phyloP scores from a whole-genome alignment of 1,140 invertebrate genomes.

The Hylaeus volcanicus region DNA sequence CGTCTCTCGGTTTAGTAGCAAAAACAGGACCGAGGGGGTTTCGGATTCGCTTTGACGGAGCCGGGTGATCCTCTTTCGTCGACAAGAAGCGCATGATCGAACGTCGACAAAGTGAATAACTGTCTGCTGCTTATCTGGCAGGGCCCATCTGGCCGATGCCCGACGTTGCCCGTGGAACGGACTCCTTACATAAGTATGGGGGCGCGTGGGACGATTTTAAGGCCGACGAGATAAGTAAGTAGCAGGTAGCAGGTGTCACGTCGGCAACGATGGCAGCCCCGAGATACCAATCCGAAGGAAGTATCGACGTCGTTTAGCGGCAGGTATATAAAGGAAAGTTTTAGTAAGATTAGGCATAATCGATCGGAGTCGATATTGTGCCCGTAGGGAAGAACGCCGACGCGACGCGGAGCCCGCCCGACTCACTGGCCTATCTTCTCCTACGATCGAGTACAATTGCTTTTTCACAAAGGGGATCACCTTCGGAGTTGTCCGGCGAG shows the following conservation, averaged over 20 bases:
- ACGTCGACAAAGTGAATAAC: conserved; percentile 57
- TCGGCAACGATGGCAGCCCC: conserved; percentile 59
- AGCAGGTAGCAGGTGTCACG: conserved; percentile 76
- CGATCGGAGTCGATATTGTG: conserved; percentile 48
- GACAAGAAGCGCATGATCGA: conserved; percentile 36
- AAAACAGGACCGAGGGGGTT: conserved; percentile 2
- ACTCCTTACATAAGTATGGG: conserved; percentile 8
- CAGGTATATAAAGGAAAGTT: conserved; percentile 58
- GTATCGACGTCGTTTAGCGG: conserved; percentile 61
- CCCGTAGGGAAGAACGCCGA: conserved; percentile 26
- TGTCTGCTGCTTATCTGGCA: conserved; percentile 50
- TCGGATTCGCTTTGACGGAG: conserved; percentile 9
- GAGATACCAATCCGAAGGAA: conserved; percentile 65
- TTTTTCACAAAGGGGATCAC: conserved; percentile 58
- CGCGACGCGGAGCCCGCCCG: neutral
- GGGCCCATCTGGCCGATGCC: conserved; percentile 31
- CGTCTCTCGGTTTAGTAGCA: conserved; percentile 14
- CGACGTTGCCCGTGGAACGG: neutral
- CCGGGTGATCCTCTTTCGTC: conserved; percentile 22
- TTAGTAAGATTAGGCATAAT: conserved; percentile 67
- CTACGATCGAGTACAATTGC: conserved; percentile 58
- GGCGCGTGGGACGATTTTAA: conserved; percentile 59
- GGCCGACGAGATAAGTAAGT: conserved; percentile 54
- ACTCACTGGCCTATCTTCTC: conserved; percentile 54
- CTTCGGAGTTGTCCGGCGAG: conserved; percentile 21